Evolutionary conservation across 2,888 invertebrate genomes (phyloP), one percentile per base, ranked within the genome.

Genomic region (Nysson spinosus): DNA sequence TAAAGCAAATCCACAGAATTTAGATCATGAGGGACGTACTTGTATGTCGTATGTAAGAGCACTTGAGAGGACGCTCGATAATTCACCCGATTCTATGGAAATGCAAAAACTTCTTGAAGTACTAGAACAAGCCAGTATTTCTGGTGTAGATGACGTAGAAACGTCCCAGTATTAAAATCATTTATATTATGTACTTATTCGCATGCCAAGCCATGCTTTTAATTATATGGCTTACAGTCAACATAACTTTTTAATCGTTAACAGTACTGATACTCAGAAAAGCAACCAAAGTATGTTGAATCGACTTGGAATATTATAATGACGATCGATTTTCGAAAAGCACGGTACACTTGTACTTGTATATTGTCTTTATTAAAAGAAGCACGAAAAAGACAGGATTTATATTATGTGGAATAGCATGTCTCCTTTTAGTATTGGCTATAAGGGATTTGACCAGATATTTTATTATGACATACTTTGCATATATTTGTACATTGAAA

Each of bases 1-100:
- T 88, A 96, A 96, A 86, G 98, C 97, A 67, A 96, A 97, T 88
- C 95, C 97, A 0, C 94, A 94, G 85, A 93, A 93, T 81, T 92
- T 96, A 40, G 98, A 98, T 86, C 93, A 94, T 76, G 95, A 95
- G 84, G 95, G 94, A 12, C 90, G 94, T 72, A 95, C 95, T 30
- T 94, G 95, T 75, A 88, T 96, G 84, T 93, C 93, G 66, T 94
- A 95, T 83, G 96, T 95, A 1, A 90, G 92, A 63, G 92, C 92
- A 4, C 62, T 85, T 6, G 85, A 85, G 56, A 76, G 83, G 69
- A 85, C 84, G 3, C 76, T 85, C 6, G 84, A 85, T 39, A 85
- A 84, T 69, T 79, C 84, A 5, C 77, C 84, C 1, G 85, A 85
- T 64, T 84, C 85, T 30, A 78, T 82, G 75, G 85, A 85, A 55